Evolutionary conservation across 2,888 invertebrate species (phyloP), one percentile per base, ranked within the genome.

Genomic region (Harpalus rufipes): DNA sequence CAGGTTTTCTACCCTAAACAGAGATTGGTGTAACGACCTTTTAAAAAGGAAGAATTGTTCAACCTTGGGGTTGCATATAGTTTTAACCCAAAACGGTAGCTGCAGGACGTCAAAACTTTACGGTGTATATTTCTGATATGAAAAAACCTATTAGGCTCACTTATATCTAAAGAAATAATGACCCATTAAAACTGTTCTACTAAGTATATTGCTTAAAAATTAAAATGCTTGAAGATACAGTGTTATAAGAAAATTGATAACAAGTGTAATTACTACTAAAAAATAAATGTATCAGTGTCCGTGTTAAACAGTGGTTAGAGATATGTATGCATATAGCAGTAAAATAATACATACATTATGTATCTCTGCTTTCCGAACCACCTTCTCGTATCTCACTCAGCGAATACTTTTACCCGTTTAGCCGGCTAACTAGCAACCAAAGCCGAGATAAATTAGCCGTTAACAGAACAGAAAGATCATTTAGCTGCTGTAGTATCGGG

Each of bases 391-490:
- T 74, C 72, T 74, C 72, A 74, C 72, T 74, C 72, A 74, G 44
- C 41, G 51, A 74, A 74, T 44, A 74, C 72, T 74, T 74, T 74
- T 44, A 74, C 16, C 72, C 18, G 18, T 16, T 74, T 74, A 74
- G 10, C 72, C 72, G 72, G 18, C 44, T 74, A 74, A 74, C 72
- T 74, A 74, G 44, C 72, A 32, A 74, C 72, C 72, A 44, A 44
- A 74, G 32, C 72, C 44, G 8, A 51, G 72, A 74, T 74, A 74
- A 74, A 74, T 74, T 74, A 74, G 72, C 72, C 72, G 72, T 74
- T 74, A 74, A 74, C 72, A 74, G 72, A 74, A 74, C 72, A 74
- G 72, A 74, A 51, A 74, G 72, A 74, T 74, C 72, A 74, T 74
- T 74, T 74, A 74, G 72, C 44, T 74, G 7, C 0, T 74, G 16